Evolutionary conservation across 2,888 invertebrate species (phyloP).

Genomic region (Gymnocheta viridis): DNA sequence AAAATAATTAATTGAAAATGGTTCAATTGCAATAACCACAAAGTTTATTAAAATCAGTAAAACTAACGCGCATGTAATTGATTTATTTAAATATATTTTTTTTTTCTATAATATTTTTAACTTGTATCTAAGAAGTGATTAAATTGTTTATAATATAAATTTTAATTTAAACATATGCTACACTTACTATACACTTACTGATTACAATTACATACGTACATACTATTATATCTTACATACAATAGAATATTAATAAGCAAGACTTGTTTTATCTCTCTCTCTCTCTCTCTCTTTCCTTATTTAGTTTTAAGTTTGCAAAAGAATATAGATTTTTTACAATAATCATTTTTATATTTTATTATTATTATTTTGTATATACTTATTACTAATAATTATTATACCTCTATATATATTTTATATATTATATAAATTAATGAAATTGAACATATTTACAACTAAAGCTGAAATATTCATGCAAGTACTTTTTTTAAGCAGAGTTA

Average conservation of each 20-base stretch:
- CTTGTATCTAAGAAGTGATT: conserved; percentile 40
- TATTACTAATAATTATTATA: neutral
- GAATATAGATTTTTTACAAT: conserved; percentile 36
- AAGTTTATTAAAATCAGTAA: conserved; percentile 3
- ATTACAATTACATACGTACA: neutral
- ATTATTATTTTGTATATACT: conserved; percentile 61
- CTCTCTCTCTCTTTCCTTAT: conserved; percentile 17
- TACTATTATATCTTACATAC: neutral
- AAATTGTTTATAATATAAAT: conserved; percentile 45
- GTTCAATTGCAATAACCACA: neutral
- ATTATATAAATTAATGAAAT: neutral
- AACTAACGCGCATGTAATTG: conserved; percentile 57
- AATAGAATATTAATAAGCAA: conserved; percentile 20
- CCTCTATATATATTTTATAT: neutral
- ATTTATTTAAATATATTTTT: conserved; percentile 24
- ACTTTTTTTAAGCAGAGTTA: conserved; percentile 22
- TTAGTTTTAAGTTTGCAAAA: conserved; percentile 31
- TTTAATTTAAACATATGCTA: conserved; percentile 5
- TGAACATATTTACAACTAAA: neutral
- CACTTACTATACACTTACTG: conserved; percentile 10
- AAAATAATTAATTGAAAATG: conserved; percentile 4
- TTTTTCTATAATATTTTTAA: conserved; percentile 25
- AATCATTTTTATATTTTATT: conserved; percentile 32
- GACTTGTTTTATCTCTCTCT: conserved; percentile 39
- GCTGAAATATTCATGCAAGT: conserved; percentile 15